A percentile compares a stretch with the other conserved stretches of the same genome.
Conservation (phyloP, 2,797 vertebrate species). For the Gymnoscopelus braueri region DNA sequence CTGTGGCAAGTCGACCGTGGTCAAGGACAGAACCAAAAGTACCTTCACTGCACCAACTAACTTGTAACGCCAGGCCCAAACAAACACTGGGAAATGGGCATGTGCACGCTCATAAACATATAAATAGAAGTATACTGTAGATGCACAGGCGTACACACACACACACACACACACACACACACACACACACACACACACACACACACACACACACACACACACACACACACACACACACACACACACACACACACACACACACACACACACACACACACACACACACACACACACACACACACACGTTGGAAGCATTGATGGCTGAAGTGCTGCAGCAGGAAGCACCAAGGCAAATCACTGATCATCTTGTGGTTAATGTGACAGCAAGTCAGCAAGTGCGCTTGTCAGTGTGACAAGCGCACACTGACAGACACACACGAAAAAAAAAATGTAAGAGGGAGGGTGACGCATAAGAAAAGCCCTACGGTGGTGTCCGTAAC, state of each 20-base stretch:
- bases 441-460: slow-evolving; percentile 34
- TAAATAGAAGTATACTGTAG: too few relatives aligned
- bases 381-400: slow-evolving; percentile 12
- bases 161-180: not conserved
- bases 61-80: slow-evolving; percentile 31
- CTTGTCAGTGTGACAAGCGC: not conserved
- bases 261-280: not conserved
- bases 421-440: slow-evolving; percentile 1
- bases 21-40: slow-evolving; percentile 53
- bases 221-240: too few relatives aligned
- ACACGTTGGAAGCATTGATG: slow-evolving; percentile 21
- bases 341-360: slow-evolving; percentile 32
- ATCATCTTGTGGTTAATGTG: slow-evolving; percentile 44
- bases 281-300: too few relatives aligned
- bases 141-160: not conserved
- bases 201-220: not conserved
- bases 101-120: not conserved
- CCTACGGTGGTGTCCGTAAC: slow-evolving; percentile 40
- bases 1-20: slow-evolving; percentile 52
- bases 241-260: too few relatives aligned
- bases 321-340: slow-evolving; percentile 53
- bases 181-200: not conserved
- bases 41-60: slow-evolving; percentile 33
- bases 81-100: slow-evolving; percentile 11
- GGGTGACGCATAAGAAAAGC: slow-evolving; percentile 62